Conservation (phyloP, 2,888 invertebrate genomes). For the Sminthurides aquaticus region DNA sequence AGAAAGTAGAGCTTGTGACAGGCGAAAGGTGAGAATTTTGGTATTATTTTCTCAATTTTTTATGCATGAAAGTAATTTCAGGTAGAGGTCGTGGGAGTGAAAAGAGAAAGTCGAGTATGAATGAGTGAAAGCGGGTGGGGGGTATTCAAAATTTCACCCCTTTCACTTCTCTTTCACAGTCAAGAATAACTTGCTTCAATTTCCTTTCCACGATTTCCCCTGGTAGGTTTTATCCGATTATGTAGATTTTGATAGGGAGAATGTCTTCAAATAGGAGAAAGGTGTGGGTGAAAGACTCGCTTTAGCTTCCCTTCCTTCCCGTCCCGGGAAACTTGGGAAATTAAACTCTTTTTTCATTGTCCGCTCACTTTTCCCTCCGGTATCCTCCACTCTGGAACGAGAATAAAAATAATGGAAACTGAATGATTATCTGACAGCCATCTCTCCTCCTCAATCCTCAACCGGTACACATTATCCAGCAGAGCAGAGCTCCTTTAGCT, state of each 20-base stretch:
- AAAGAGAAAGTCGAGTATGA: too few relatives aligned
- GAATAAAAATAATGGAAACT: neutral
- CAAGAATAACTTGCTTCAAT: conserved; percentile 25
- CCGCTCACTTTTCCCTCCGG: neutral
- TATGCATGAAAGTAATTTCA: too few relatives aligned
- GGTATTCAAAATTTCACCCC: too few relatives aligned
- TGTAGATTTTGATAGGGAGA: conserved; percentile 19
- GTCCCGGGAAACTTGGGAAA: neutral
- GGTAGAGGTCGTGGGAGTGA: too few relatives aligned
- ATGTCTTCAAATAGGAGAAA: neutral
- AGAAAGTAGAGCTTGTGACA: too few relatives aligned
- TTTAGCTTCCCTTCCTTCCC: too few relatives aligned
- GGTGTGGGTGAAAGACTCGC: neutral
- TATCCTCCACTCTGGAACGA: neutral
- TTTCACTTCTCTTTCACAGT: conserved; percentile 20
- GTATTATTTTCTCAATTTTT: too few relatives aligned
- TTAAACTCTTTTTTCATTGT: conserved; percentile 20
- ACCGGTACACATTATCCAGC: neutral
- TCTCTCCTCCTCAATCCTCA: neutral
- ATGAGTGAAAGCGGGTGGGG: too few relatives aligned
- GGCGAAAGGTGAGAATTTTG: too few relatives aligned
- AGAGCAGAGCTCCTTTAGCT: too few relatives aligned
- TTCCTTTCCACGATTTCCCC: conserved; percentile 23
- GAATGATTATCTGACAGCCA: neutral
- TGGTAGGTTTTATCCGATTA: conserved; percentile 24